Evolutionary conservation across 2,797 vertebrate species (phyloP), one percentile per base, ranked within the genome.

Genomic region (Petrocephalus schoutedeni): DNA sequence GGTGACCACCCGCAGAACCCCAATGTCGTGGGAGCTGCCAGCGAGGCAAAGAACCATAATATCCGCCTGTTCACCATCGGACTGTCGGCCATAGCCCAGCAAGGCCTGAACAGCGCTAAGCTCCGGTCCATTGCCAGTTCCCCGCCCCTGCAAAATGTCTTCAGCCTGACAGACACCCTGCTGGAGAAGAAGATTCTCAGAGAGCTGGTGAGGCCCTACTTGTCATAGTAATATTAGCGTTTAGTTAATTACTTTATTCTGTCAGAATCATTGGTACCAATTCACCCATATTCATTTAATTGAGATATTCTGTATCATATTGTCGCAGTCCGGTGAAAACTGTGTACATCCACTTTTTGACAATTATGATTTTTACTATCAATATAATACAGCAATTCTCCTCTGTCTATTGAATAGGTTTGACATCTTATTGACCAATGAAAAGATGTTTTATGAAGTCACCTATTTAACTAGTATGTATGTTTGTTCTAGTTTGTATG

Each of bases 1-100:
- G 88, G 91, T 0, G 97, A 98, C 88, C 97, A 98, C 90, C 97
- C 97, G 0, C 96, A 96, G 85, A 96, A 94, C 91, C 97, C 97
- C 86, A 93, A 95, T 12, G 91, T 96, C 0, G 91, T 94, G 87
- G 89, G 86, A 0, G 93, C 96, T 2, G 96, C 96, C 0, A 89
- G 95, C 19, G 93, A 94, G 16, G 97, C 97, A 88, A 97, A 97
- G 89, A 93, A 90, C 89, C 92, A 95, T 90, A 96, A 96, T 91
- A 95, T 98, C 90, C 91, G 91, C n/a, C 91, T 98, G 90, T 96
- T 97, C 89, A 92, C 95, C 45, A 94, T 98, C 77, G 92, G 95
- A 83, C 94, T 97, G 90, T 95, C 96, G 0, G 90, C 41, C 8
- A 87, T 36, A 45, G 90, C 89, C 2, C 89, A 82, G 87, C 91